phyloP scores from a whole-genome alignment of 1,140 invertebrate species.

The Helicoverpa zea region DNA sequence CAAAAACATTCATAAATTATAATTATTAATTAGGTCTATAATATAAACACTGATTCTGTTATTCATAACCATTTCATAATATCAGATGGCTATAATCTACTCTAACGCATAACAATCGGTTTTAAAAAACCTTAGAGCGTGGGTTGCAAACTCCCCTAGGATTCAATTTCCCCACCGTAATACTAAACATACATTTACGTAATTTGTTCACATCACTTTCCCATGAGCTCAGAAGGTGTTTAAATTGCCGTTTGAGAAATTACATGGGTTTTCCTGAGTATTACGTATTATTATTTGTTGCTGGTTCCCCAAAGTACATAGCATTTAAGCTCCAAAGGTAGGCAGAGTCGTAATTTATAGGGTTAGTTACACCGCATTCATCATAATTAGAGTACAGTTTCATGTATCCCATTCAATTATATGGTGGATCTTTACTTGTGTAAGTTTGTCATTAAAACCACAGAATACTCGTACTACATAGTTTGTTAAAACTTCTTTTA shows the following conservation, averaged over 20 bases:
- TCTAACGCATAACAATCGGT: background rate
- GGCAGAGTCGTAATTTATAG: background rate
- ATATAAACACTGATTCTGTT: background rate
- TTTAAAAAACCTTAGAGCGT: conserved; percentile 5
- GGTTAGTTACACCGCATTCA: background rate
- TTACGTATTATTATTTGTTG: conserved; percentile 8
- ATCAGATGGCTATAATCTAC: no score
- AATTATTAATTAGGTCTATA: no score
- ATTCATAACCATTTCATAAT: background rate
- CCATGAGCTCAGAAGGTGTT: conserved; percentile 46
- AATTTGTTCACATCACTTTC: conserved; percentile 56
- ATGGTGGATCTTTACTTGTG: no score
- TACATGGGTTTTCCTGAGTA: conserved; percentile 15
- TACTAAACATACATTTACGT: conserved; percentile 58
- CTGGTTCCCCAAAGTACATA: background rate
- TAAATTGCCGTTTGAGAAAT: conserved; percentile 53
- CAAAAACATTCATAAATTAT: no score
- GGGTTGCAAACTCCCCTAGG: conserved; percentile 40
- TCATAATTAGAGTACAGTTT: no score
- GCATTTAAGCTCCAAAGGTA: background rate
- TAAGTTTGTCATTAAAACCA: no score
- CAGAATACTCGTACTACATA: no score
- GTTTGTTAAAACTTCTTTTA: no score
- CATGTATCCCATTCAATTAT: no score
- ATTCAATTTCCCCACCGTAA: conserved; percentile 56